Evolutionary conservation across 2,888 invertebrate species (phyloP).

Genomic region (Clitarchus hookeri): DNA sequence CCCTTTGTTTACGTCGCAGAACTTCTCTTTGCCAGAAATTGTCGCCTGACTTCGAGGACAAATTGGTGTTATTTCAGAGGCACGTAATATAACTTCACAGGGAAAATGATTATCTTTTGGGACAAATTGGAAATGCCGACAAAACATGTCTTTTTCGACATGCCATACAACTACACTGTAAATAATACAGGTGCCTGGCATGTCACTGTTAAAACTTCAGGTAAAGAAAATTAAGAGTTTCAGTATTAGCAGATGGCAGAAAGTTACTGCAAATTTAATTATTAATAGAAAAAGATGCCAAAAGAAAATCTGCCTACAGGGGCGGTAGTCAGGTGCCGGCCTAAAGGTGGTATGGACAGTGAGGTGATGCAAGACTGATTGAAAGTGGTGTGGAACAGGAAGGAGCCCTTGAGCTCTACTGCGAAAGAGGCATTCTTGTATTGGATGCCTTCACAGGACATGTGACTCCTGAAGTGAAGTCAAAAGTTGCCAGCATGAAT

Average conservation of each 20-base stretch:
- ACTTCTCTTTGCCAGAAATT: too few relatives aligned
- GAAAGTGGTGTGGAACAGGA: slow-evolving; percentile 37
- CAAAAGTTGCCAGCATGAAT: slow-evolving; percentile 20
- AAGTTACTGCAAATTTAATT: slow-evolving; percentile 27
- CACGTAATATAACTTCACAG: too few relatives aligned
- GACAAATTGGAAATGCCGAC: too few relatives aligned
- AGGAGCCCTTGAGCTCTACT: slow-evolving; percentile 39
- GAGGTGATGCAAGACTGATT: slow-evolving; percentile 39
- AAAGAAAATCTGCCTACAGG: slow-evolving; percentile 37
- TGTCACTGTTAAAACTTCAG: too few relatives aligned
- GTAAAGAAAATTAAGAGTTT: too few relatives aligned
- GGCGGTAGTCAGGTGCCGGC: slow-evolving; percentile 35
- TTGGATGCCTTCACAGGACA: slow-evolving; percentile 39
- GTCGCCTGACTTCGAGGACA: too few relatives aligned
- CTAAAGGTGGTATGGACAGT: slow-evolving; percentile 40
- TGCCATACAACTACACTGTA: too few relatives aligned
- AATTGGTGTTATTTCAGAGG: too few relatives aligned
- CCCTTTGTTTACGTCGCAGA: too few relatives aligned
- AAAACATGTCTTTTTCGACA: too few relatives aligned
- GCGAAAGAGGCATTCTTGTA: slow-evolving; percentile 33
- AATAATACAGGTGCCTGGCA: too few relatives aligned
- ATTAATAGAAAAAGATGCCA: slow-evolving; percentile 36
- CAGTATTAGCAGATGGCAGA: slow-evolving; percentile 25
- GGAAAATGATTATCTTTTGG: too few relatives aligned
- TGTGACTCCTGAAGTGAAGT: slow-evolving; percentile 33